phyloP scores from a whole-genome alignment of 2,888 invertebrate species.

The Drosophila helvetica region DNA sequence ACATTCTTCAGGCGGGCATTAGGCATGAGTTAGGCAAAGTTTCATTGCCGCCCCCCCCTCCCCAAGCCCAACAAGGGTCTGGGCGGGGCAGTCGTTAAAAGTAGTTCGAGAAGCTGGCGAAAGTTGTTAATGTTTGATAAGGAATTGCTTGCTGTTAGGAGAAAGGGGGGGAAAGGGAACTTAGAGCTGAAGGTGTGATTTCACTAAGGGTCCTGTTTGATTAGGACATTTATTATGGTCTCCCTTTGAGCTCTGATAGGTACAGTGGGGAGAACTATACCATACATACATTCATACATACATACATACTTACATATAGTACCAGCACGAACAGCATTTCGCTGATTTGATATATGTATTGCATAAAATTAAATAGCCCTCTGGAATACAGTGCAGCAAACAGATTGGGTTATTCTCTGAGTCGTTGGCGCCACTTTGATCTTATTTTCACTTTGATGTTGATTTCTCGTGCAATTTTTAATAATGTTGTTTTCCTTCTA shows the following conservation, averaged over 20 bases:
- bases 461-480: too few relatives aligned
- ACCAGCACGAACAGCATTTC: too few relatives aligned
- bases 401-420: not conserved
- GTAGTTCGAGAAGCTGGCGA: constrained; percentile 29
- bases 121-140: constrained; percentile 69
- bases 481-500: too few relatives aligned
- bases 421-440: not conserved
- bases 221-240: not conserved
- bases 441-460: not conserved
- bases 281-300: too few relatives aligned
- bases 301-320: too few relatives aligned
- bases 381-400: not conserved
- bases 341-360: not conserved
- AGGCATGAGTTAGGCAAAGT: constrained; percentile 27
- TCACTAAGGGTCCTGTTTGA: not conserved
- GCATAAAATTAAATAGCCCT: not conserved
- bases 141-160: constrained; percentile 30
- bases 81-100: constrained; percentile 9
- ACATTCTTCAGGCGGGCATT: constrained; percentile 31
- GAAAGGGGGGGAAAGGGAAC: too few relatives aligned
- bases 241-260: not conserved
- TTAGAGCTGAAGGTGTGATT: constrained; percentile 6
- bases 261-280: not conserved
- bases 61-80: constrained; percentile 25
- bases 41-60: constrained; percentile 11